Conservation (phyloP, 2,113 vertebrate genomes). For the Brienomyrus longianalis region DNA sequence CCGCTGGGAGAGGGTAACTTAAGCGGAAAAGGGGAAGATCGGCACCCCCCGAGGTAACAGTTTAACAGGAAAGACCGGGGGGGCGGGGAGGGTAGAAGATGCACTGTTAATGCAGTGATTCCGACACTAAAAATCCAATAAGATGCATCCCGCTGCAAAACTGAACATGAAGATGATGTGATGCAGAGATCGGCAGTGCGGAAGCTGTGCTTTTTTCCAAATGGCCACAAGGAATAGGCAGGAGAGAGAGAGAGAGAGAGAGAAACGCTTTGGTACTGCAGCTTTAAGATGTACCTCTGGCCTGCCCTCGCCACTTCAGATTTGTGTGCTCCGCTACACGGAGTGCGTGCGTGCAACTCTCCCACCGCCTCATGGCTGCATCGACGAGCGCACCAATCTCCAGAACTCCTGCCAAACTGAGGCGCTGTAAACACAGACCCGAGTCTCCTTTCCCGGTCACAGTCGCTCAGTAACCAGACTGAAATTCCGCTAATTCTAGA, state of each 20-base stretch:
- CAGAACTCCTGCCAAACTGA: neutral
- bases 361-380: neutral
- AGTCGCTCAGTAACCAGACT: neutral
- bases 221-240: neutral
- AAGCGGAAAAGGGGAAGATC: neutral
- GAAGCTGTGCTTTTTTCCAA: neutral
- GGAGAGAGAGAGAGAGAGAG: neutral
- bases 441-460: neutral
- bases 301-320: neutral
- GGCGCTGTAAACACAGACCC: neutral
- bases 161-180: neutral
- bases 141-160: neutral
- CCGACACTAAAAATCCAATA: neutral
- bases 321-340: neutral
- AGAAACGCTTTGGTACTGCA: neutral
- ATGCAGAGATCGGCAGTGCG: neutral
- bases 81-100: too few species aligned
- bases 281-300: neutral
- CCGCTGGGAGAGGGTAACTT: slow-evolving; percentile 27
- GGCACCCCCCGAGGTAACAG: neutral
- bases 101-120: neutral
- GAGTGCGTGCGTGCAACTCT: neutral
- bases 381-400: neutral
- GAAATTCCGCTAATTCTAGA: neutral
- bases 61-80: neutral